Percentiles rank a stretch among this genome's conserved stretches.
These are phyloP conservation scores for Euschistus heros DNA, from an alignment of 1,140 invertebrate genomes.

Conservation along the genomic window DNA sequence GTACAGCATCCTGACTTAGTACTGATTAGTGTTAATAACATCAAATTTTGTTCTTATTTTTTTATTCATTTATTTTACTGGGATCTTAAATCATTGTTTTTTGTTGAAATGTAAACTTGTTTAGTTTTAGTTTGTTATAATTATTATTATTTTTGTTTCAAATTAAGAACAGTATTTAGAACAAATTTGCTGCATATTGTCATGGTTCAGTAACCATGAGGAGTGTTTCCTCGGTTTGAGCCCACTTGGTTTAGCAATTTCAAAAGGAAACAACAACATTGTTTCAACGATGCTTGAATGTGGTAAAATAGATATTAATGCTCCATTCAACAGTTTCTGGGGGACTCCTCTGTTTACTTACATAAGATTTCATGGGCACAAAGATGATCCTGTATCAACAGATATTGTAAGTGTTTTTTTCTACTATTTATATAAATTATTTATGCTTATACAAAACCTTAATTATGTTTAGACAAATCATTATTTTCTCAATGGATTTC, in stretches of 20 bases:
- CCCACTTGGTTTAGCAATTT: not conserved
- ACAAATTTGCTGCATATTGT: not conserved
- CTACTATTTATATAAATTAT: no score
- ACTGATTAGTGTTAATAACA: no score
- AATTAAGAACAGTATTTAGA: not conserved
- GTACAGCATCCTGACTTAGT: no score
- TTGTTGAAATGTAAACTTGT: no score
- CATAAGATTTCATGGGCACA: not conserved
- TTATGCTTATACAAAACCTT: no score
- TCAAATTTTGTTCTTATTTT: no score
- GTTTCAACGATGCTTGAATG: not conserved
- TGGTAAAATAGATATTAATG: not conserved
- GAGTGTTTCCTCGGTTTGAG: not conserved
- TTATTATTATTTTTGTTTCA: no score
- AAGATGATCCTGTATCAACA: not conserved
- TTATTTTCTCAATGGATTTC: no score
- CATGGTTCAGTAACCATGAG: not conserved
- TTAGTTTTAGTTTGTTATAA: no score
- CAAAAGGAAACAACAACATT: not conserved
- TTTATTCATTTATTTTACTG: no score
- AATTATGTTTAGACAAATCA: no score
- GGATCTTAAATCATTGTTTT: no score
- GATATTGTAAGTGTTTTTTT: not conserved
- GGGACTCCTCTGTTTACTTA: not conserved
- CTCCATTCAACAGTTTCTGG: not conserved